Conservation (phyloP, 2,797 vertebrate species). For the Manis javanica region DNA sequence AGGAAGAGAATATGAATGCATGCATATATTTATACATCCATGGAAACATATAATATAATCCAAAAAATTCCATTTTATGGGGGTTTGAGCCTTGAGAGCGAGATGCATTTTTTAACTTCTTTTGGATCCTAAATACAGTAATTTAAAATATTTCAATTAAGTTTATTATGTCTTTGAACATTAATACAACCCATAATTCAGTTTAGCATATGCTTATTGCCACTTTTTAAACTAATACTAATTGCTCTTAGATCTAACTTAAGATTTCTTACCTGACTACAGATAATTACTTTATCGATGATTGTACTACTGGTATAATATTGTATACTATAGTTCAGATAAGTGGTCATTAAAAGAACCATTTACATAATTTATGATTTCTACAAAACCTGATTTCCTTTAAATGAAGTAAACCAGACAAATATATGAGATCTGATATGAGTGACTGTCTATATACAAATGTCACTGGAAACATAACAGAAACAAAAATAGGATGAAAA, state of each 20-base stretch:
- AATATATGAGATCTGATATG: not conserved
- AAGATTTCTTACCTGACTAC: not conserved
- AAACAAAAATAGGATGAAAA: not conserved
- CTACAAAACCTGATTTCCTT: not conserved
- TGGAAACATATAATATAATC: not conserved
- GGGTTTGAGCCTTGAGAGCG: not conserved
- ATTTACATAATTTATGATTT: not conserved
- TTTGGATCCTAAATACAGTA: not conserved
- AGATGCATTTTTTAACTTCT: not conserved
- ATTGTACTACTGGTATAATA: not conserved
- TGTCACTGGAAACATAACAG: not conserved
- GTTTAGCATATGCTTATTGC: not conserved
- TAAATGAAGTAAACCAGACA: not conserved
- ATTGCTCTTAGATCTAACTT: not conserved
- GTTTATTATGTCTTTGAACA: not conserved
- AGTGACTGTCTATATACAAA: not conserved
- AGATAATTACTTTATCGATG: not conserved
- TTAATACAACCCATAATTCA: not conserved
- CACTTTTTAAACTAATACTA: not conserved
- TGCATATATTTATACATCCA: not conserved
- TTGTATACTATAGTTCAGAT: not conserved
- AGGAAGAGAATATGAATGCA: not conserved
- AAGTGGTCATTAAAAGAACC: not conserved
- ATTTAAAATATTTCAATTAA: conserved; percentile 20
- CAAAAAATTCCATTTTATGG: not conserved